Evolutionary conservation across 2,113 vertebrate species (phyloP).

Genomic region (Phasianus colchicus): DNA sequence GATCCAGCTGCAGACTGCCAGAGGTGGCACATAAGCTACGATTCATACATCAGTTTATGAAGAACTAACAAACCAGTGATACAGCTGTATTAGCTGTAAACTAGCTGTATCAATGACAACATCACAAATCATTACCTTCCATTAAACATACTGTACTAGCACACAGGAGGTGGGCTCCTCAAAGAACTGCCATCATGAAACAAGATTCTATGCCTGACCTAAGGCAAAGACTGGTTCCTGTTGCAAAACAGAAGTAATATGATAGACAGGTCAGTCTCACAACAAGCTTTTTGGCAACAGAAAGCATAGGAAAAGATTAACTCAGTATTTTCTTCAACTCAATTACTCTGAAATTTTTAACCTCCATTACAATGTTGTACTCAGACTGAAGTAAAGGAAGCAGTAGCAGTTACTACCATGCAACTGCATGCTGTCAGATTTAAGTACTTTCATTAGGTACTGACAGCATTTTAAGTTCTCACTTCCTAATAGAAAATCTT

Average conservation of each 20-base stretch:
- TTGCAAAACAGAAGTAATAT: neutral
- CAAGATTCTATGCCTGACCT: too few species aligned
- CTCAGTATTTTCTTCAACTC: neutral
- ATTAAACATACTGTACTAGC: neutral
- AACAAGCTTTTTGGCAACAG: neutral
- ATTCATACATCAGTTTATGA: neutral
- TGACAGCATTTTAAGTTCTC: conserved; percentile 26
- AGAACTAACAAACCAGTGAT: neutral
- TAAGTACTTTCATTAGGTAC: neutral
- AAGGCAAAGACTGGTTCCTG: neutral
- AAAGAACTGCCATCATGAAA: neutral
- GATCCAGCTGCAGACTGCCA: neutral
- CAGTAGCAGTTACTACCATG: too few species aligned
- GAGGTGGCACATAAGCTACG: neutral
- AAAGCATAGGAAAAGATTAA: neutral
- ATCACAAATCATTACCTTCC: fast-evolving
- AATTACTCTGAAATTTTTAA: neutral
- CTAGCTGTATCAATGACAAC: too few species aligned
- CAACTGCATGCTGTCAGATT: neutral
- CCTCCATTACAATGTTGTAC: neutral
- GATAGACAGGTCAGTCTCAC: neutral
- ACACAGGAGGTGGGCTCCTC: neutral
- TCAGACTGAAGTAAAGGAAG: neutral
- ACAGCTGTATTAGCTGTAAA: neutral
- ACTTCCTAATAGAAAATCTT: conserved; percentile 15